Percentiles rank a stretch among this genome's conserved stretches.
Conservation (phyloP, 1,140 invertebrate genomes). For the Drosophila watanabei region DNA sequence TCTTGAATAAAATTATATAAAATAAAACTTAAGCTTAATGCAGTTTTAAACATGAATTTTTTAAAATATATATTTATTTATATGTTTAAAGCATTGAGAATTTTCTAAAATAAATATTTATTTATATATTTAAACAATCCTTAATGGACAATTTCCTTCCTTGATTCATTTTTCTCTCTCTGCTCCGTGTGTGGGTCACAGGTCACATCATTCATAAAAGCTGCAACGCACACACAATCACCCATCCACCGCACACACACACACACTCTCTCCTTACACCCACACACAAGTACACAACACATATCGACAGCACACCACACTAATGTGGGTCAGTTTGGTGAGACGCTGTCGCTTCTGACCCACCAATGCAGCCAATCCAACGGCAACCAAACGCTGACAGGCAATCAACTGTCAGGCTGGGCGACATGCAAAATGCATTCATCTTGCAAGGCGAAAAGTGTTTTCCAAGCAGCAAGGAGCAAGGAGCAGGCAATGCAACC, state of each 20-base stretch:
- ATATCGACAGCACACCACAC: constrained; percentile 39
- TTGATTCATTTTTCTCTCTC: constrained; percentile 6
- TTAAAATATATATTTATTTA: no score
- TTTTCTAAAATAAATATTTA: not conserved
- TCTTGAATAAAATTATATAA: not conserved
- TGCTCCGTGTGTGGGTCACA: constrained; percentile 24
- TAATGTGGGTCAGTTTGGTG: constrained; percentile 71
- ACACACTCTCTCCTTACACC: not conserved
- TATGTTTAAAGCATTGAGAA: no score
- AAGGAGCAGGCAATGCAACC: constrained; percentile 38
- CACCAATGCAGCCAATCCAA: constrained; percentile 16
- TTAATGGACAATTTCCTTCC: not conserved
- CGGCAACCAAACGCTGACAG: constrained; percentile 61
- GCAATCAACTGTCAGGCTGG: constrained; percentile 73
- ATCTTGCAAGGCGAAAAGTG: constrained; percentile 61
- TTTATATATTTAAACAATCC: not conserved
- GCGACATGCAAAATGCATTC: constrained; percentile 51
- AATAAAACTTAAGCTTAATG: not conserved
- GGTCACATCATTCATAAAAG: constrained; percentile 78
- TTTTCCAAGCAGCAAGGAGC: constrained; percentile 53
- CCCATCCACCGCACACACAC: not conserved
- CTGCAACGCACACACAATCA: constrained; percentile 25
- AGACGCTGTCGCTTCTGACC: constrained; percentile 9
- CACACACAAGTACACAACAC: not conserved
- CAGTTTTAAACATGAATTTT: not conserved